Percentiles rank a stretch among this genome's conserved stretches.
Conservation (phyloP, 2,888 invertebrate species). For the Limnephilus lunatus region DNA sequence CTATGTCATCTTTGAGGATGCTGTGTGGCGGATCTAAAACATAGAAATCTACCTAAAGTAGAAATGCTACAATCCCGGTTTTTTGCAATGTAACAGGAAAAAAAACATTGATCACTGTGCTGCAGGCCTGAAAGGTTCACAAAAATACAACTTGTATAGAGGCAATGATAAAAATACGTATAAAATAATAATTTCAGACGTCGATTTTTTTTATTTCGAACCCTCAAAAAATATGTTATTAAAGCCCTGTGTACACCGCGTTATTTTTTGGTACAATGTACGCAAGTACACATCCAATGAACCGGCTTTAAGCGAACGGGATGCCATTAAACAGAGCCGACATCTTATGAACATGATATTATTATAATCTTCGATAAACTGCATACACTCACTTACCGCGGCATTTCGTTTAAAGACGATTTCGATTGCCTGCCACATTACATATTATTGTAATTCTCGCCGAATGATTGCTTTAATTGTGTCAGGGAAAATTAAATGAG, state of each 20-base stretch:
- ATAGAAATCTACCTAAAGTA: too few relatives aligned
- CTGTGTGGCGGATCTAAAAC: too few relatives aligned
- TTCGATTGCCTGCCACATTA: conserved; percentile 12
- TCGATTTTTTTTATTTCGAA: too few relatives aligned
- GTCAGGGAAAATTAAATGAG: not conserved
- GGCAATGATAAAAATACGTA: too few relatives aligned
- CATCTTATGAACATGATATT: conserved; percentile 8
- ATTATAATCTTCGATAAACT: not conserved
- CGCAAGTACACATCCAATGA: not conserved
- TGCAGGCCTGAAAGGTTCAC: too few relatives aligned
- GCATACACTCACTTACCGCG: conserved; percentile 9
- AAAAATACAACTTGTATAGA: too few relatives aligned
- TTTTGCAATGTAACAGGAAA: too few relatives aligned
- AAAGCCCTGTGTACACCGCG: not conserved
- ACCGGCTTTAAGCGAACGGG: not conserved
- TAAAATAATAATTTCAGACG: too few relatives aligned
- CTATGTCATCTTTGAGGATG: too few relatives aligned
- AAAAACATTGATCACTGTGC: too few relatives aligned
- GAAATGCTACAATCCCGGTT: too few relatives aligned
- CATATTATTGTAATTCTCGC: not conserved
- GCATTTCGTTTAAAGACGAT: not conserved
- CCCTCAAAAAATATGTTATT: not conserved
- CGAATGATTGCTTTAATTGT: not conserved
- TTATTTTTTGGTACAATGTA: not conserved
- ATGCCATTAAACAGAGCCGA: conserved; percentile 22